Evolutionary conservation across 2,797 vertebrate genomes (phyloP), one percentile per base, ranked within the genome.

Genomic region (Diglossa cyanea): DNA sequence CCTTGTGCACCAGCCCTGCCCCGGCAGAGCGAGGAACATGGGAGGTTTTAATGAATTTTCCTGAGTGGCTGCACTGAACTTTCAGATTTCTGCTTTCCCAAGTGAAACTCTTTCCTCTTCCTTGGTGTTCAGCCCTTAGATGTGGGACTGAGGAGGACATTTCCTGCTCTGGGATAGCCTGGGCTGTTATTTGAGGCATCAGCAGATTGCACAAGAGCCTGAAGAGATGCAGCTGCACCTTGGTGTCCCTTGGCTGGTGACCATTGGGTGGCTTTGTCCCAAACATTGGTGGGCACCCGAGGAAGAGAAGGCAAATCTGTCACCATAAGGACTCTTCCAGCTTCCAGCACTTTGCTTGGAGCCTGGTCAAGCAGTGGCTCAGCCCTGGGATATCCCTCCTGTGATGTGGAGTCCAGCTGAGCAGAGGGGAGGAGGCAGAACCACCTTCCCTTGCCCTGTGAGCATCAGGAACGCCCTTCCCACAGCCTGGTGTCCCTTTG

Each of bases 71-170:
- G 1, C 20, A 1, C 54, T 15, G 47, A 39, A 51, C 50, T 11
- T 39, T 10, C 45, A 44, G 21, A 18, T 28, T 72, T 88, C 19
- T 51, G 13, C 24, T 61, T 77, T 60, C 44, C 62, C 70, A 31
- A 11, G 53, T 26, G 73, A 24, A 84, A n/a, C 68, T 62, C 23
- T 1, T 66, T 24, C 57, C 58, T 79, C n/a, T 20, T 45, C 40
- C 24, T 5, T 10, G 24, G 0, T 5, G 25, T 54, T 33, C 51
- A 31, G 28, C 1, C 0, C 0, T 70, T 30, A 7, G 30, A 3
- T n/a, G 35, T 4, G 67, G 50, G 23, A 8, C 26, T n/a, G 66
- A 17, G 13, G 53, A 55, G 30, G 51, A 40, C 4, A 0, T 39
- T 79, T 42, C 57, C 45, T 23, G 66, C 42, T 16, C 1, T 23